Base-by-base conservation (phyloP, 2,113 vertebrate genomes). In the Rallus limicola region DNA sequence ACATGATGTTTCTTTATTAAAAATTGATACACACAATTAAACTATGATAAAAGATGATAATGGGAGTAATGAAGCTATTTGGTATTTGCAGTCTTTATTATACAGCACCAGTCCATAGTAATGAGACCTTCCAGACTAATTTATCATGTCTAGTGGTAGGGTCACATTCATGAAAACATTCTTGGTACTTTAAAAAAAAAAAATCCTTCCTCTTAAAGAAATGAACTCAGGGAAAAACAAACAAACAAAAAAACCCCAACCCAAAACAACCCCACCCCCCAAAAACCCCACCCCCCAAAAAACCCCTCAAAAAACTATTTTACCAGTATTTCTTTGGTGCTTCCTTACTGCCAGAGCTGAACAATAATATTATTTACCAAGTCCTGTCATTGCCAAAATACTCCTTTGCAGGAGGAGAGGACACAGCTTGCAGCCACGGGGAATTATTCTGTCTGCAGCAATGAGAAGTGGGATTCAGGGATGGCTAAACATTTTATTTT, bases 11-110 rank as follows among this genome's bases (percentile, higher is more conserved):
- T 91, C 88, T 85, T 86, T 85, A 95, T 94, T 94, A 96, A 93
- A 93, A 93, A 90, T 82, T 82, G 71, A 90, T 84, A n/a, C 74
- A 69, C 64, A 29, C 76, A 86, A 95, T 94, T 91, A 95, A 94
- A 83, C 12, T 11, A 65, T 84, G 88, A 80, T 69, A 92, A 78
- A 91, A 82, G 42, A 81, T 81, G 56, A 77, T 88, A 88, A 94
- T 86, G 74, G 69, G 86, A 46, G 42, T 90, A 93, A 94, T 81
- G 56, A 95, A 85, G 76, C 71, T 89, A 42, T 86, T 86, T 86
- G 79, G 58, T 88, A 48, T 84, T 92, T 94, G 72, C 64, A 93
- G 86, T 46, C 93, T 90, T 87, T 87, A 89, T 94, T 79, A 55
- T 48, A 63, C n/a, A 65, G 44, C 55, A 55, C 36, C 56, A 76